phyloP scores from a whole-genome alignment of 53 echinoderm and acorn worm species.

The Zoroaster sp. region DNA sequence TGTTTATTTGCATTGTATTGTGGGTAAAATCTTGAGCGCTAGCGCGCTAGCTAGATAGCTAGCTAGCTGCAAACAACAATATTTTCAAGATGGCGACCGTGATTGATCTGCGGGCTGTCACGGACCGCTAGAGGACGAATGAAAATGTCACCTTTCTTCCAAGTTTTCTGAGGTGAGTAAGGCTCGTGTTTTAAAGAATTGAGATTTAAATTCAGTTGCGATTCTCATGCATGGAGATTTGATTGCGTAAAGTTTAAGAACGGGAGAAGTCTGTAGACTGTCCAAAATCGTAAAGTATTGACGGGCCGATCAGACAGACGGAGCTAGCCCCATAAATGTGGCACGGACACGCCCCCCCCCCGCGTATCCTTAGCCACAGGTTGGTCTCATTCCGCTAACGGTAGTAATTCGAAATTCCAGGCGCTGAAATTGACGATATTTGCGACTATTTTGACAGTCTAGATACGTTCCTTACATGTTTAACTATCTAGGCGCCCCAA shows the following conservation, averaged over 20 bases:
- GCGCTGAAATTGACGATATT: too few species aligned
- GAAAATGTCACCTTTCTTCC: neutral
- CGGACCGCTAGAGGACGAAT: neutral
- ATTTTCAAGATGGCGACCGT: constrained; percentile 21
- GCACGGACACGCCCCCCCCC: too few species aligned
- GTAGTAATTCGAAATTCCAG: too few species aligned
- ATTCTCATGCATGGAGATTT: neutral
- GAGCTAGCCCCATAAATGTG: too few species aligned
- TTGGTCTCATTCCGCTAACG: too few species aligned
- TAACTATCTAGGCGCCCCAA: too few species aligned
- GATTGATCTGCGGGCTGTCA: neutral
- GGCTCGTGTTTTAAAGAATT: neutral
- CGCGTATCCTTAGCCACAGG: too few species aligned
- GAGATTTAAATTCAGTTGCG: neutral
- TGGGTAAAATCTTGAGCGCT: neutral
- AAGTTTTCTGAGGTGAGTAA: neutral
- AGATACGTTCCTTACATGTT: too few species aligned
- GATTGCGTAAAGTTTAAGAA: neutral
- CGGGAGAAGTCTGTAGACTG: neutral
- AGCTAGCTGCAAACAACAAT: constrained; percentile 4
- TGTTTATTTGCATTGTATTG: neutral
- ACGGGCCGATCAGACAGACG: too few species aligned
- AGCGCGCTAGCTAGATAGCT: neutral
- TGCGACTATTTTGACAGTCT: too few species aligned
- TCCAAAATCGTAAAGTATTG: neutral